Conservation (phyloP, 2,113 vertebrate species). For the Columba livia region DNA sequence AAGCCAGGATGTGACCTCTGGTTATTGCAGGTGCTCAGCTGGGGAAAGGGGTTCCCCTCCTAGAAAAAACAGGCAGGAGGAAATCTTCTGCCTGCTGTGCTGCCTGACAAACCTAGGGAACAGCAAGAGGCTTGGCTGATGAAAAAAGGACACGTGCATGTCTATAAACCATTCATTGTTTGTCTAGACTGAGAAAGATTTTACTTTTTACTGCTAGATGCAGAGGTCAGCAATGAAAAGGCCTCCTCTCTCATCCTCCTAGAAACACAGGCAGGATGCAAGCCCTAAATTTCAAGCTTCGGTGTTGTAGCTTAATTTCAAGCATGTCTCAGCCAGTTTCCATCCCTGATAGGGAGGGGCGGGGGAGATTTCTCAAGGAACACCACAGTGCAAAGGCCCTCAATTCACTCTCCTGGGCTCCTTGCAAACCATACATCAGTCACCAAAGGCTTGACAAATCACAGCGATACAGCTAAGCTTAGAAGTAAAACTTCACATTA, state of each 20-base stretch:
- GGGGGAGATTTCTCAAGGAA: background rate
- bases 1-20: background rate
- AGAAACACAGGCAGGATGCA: background rate
- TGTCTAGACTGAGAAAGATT: background rate
- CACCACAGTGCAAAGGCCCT: background rate
- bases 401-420: background rate
- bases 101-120: background rate
- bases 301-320: background rate
- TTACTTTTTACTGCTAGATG: background rate
- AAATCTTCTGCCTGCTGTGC: background rate
- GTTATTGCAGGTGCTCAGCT: background rate
- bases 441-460: slow-evolving; percentile 37
- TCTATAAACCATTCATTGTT: background rate
- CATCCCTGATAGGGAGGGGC: background rate
- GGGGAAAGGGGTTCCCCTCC: background rate
- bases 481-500: slow-evolving; percentile 49
- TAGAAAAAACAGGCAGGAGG: background rate
- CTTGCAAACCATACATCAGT: slow-evolving; percentile 1
- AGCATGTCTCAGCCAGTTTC: background rate
- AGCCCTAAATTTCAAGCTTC: background rate
- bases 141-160: background rate
- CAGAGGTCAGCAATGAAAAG: slow-evolving; percentile 12
- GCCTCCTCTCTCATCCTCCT: background rate
- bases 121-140: background rate
- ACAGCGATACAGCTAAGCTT: slow-evolving; percentile 17